Evolutionary conservation across 2,888 invertebrate species (phyloP), one percentile per base, ranked within the genome.

Genomic region (Bruchidius siliquastri): DNA sequence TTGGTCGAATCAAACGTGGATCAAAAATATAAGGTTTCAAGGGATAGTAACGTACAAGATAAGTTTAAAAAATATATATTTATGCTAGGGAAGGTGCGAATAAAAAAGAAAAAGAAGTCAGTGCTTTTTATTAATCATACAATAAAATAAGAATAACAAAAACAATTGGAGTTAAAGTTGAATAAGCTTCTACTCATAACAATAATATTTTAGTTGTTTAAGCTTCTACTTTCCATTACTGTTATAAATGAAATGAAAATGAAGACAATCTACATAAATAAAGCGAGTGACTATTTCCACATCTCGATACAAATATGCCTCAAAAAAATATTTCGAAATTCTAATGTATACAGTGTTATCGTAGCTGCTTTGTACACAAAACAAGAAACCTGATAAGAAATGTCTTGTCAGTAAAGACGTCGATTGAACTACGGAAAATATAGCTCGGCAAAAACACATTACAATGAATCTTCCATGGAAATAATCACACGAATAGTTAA

Each of bases 21-120:
- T 22, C 72, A 20, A 66, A 72, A 73, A 20, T 69, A 20, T 18
- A 20, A 69, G 20, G 21, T 49, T 71, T 20, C 6, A 71, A 66
- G 22, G 8, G 20, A 49, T 66, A 71, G 21, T 20, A 71, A 71
- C 3, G 30, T 30, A 30, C 8, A 30, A 8, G 30, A 30, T 30
- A 30, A 6, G 8, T 30, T 30, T 30, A 3, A 6, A 49, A 49
- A 49, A 49, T 13, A 49, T 4, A 8, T 49, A 13, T 49, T 49
- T 13, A 49, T 49, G 13, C 49, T 1, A 49, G 30, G 49, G 49
- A 49, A 49, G 1, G 49, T 8, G 18, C 3, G 49, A 13, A 49
- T 49, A 49, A 49, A 49, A 49, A 4, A 49, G 49, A 49, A 30
- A 30, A 8, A 49, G 49, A 49, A 49, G 18, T 49, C 49, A 49